phyloP scores from a whole-genome alignment of 2,113 vertebrate species.

The Gobiocypris rarus region DNA sequence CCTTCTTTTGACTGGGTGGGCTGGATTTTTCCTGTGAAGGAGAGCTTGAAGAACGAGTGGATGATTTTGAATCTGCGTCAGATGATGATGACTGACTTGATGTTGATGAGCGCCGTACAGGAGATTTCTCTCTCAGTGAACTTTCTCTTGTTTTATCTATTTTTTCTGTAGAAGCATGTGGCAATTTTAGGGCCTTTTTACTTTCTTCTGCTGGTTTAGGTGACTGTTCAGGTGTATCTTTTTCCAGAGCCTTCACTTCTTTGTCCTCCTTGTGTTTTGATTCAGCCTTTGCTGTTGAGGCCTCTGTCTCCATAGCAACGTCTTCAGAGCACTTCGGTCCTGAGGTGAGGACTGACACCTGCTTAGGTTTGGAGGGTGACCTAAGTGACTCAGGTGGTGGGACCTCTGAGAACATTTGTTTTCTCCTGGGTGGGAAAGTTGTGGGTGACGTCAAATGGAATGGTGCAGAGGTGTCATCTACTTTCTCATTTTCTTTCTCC shows the following conservation, averaged over 20 bases:
- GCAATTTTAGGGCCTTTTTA: slow-evolving; percentile 41
- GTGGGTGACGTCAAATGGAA: slow-evolving; percentile 23
- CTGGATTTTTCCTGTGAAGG: slow-evolving; percentile 62
- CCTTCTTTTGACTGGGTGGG: slow-evolving; percentile 67
- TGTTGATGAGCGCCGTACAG: slow-evolving; percentile 27
- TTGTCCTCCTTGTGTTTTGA: slow-evolving; percentile 66
- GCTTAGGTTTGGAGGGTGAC: slow-evolving; percentile 49
- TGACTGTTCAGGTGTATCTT: slow-evolving; percentile 31
- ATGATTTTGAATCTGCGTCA: slow-evolving; percentile 76
- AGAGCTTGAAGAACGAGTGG: slow-evolving; percentile 66
- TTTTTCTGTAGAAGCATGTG: slow-evolving; percentile 51
- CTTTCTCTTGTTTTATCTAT: not conserved
- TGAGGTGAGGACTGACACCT: slow-evolving; percentile 29
- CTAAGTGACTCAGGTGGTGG: slow-evolving; percentile 51
- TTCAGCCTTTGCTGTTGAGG: slow-evolving; percentile 61
- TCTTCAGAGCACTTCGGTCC: slow-evolving; percentile 22
- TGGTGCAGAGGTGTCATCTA: slow-evolving; percentile 32
- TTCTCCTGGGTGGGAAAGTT: slow-evolving; percentile 37
- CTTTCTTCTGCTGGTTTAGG: slow-evolving; percentile 53
- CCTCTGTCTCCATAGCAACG: slow-evolving; percentile 48
- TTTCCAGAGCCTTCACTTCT: slow-evolving; percentile 41
- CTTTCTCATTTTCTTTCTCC: slow-evolving; percentile 44
- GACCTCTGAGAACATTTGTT: slow-evolving; percentile 54
- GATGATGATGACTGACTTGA: slow-evolving; percentile 70
- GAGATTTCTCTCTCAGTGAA: slow-evolving; percentile 18